Evolutionary conservation across 2,888 invertebrate genomes (phyloP).

Genomic region (Odontomyia ornata): DNA sequence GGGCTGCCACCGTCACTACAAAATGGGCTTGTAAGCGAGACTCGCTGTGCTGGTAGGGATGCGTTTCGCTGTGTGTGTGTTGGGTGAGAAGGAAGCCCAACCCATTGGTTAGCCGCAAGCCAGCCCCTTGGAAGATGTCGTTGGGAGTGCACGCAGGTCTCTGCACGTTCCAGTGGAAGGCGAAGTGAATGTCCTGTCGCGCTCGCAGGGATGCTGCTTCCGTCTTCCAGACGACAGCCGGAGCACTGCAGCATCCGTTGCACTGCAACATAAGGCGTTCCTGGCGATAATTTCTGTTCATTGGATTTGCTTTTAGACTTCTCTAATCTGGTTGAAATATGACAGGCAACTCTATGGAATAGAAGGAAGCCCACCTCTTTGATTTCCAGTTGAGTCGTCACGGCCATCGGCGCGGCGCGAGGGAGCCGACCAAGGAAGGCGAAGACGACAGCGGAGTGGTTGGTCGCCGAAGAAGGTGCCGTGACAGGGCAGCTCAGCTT

Average conservation of each 20-base stretch:
- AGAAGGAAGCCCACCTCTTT: slow-evolving; percentile 21
- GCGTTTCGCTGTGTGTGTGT: not conserved
- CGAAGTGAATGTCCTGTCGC: not conserved
- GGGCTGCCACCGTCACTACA: slow-evolving; percentile 23
- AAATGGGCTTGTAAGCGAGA: not conserved
- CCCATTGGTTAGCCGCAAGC: no score
- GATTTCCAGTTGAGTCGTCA: slow-evolving; percentile 28
- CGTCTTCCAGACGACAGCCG: slow-evolving; percentile 13
- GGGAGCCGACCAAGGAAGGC: not conserved
- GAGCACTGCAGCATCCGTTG: not conserved
- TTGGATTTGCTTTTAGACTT: slow-evolving; percentile 30
- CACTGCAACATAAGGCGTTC: slow-evolving; percentile 19
- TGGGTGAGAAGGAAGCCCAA: not conserved
- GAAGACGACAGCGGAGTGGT: not conserved
- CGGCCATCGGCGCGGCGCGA: not conserved
- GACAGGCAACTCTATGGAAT: not conserved
- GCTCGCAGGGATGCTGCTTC: not conserved
- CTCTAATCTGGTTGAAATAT: slow-evolving; percentile 30
- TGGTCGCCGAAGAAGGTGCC: not conserved
- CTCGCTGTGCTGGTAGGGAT: not conserved
- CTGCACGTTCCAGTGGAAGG: not conserved
- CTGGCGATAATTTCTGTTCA: slow-evolving; percentile 35
- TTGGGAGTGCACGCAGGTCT: not conserved
- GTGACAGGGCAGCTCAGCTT: not conserved
- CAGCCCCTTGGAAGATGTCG: not conserved